These are phyloP conservation scores for Aphelinus certus DNA, from an alignment of 1,140 invertebrate genomes.

Conservation along the genomic window DNA sequence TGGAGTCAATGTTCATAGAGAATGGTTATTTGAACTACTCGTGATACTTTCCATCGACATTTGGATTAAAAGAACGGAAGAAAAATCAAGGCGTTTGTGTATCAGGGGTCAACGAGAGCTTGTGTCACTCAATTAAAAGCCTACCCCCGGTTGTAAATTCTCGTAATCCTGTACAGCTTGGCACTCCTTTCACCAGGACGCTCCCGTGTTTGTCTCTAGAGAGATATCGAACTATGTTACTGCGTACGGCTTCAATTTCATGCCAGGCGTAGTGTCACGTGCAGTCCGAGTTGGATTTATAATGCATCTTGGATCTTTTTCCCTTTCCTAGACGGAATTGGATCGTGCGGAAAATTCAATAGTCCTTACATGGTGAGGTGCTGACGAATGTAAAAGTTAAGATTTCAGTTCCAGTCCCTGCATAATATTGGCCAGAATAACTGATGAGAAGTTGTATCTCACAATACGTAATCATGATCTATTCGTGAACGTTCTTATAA, in stretches of 20 bases:
- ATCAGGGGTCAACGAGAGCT: neutral
- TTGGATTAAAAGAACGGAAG: neutral
- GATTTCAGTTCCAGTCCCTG: too few relatives aligned
- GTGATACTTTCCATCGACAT: too few relatives aligned
- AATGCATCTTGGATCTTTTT: slow-evolving; percentile 8
- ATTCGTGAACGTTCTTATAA: too few relatives aligned
- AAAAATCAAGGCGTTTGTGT: neutral
- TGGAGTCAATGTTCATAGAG: too few relatives aligned
- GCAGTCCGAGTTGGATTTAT: slow-evolving; percentile 20
- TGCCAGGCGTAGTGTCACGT: neutral
- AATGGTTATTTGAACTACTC: too few relatives aligned
- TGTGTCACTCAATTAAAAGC: neutral
- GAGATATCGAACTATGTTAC: slow-evolving; percentile 3
- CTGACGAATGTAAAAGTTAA: neutral
- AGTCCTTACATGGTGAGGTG: neutral
- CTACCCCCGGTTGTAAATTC: neutral
- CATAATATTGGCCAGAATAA: too few relatives aligned
- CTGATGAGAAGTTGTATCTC: too few relatives aligned
- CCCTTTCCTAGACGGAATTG: neutral
- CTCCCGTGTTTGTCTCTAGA: neutral
- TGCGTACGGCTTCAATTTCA: slow-evolving; percentile 7
- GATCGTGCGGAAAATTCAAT: neutral
- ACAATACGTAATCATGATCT: too few relatives aligned
- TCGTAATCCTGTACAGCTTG: neutral
- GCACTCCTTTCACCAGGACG: too few relatives aligned